These are phyloP conservation scores for Acanthisitta chloris DNA, from an alignment of 2,113 vertebrate species.

Conservation along the genomic window DNA sequence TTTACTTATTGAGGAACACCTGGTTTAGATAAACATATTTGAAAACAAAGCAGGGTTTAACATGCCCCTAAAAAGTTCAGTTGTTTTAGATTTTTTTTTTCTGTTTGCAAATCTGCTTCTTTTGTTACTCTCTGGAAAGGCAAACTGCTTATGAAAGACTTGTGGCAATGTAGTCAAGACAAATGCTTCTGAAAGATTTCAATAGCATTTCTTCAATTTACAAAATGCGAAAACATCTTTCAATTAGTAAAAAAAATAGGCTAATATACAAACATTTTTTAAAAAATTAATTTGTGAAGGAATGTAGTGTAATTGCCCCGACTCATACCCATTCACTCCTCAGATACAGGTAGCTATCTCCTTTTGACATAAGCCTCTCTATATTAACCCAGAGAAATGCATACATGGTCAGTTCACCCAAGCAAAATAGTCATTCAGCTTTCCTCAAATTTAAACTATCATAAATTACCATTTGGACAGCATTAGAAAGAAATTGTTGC, in stretches of 20 bases:
- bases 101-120: not conserved
- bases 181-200: constrained; percentile 41
- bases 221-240: constrained; percentile 66
- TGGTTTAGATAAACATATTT: constrained; percentile 20
- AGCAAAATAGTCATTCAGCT: constrained; percentile 40
- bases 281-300: constrained; percentile 50
- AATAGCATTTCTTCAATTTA: constrained; percentile 60
- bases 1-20: constrained; percentile 46
- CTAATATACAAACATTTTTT: constrained; percentile 55
- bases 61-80: not conserved
- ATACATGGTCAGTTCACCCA: not conserved
- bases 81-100: not conserved
- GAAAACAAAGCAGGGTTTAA: not conserved
- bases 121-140: not conserved
- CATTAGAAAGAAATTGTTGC: constrained; percentile 81
- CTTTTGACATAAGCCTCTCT: constrained; percentile 32
- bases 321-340: constrained; percentile 48
- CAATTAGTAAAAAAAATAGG: constrained; percentile 70
- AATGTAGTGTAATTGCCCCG: constrained; percentile 49
- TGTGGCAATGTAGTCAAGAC: constrained; percentile 16
- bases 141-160: constrained; percentile 8
- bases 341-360: not conserved
- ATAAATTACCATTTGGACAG: constrained; percentile 72
- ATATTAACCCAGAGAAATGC: constrained; percentile 47
- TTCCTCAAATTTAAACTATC: constrained; percentile 57